Conservation (phyloP, 2,113 vertebrate genomes). For the Sarotherodon lohbergeri region DNA sequence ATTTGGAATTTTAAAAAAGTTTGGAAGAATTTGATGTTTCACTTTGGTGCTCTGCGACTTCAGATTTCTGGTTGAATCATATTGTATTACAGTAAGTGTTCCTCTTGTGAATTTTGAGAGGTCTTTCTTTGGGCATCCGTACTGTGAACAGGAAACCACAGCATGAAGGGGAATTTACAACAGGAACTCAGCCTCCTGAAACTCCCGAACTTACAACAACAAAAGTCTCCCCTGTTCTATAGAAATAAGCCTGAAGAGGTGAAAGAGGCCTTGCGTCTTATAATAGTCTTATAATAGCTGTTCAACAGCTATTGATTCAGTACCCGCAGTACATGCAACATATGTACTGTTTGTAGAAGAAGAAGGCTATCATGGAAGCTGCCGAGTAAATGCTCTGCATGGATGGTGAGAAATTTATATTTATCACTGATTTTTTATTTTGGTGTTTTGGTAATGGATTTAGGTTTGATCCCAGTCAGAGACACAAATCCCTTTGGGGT, state of each 20-base stretch:
- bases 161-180: constrained; percentile 54
- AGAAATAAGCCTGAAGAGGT: not conserved
- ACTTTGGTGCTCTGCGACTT: not conserved
- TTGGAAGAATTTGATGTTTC: not conserved
- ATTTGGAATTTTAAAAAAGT: not conserved
- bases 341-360: not conserved
- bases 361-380: not conserved
- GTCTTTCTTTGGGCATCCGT: not conserved
- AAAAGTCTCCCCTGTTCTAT: constrained; percentile 7
- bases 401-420: not conserved
- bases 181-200: constrained; percentile 47
- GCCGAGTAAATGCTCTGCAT: not conserved
- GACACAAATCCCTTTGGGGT: not conserved
- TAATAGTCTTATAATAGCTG: not conserved
- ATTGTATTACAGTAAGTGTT: not conserved
- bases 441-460: not conserved
- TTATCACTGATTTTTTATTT: not conserved
- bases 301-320: not conserved
- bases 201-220: constrained; percentile 31
- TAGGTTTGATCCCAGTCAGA: not conserved
- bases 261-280: not conserved
- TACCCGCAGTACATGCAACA: not conserved
- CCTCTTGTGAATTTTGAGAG: not conserved
- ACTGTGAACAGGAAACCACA: constrained; percentile 45
- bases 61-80: not conserved